Percentiles rank a stretch among this genome's conserved stretches.
phyloP scores from a whole-genome alignment of 2,113 vertebrate species.

The Plecotus auritus region DNA sequence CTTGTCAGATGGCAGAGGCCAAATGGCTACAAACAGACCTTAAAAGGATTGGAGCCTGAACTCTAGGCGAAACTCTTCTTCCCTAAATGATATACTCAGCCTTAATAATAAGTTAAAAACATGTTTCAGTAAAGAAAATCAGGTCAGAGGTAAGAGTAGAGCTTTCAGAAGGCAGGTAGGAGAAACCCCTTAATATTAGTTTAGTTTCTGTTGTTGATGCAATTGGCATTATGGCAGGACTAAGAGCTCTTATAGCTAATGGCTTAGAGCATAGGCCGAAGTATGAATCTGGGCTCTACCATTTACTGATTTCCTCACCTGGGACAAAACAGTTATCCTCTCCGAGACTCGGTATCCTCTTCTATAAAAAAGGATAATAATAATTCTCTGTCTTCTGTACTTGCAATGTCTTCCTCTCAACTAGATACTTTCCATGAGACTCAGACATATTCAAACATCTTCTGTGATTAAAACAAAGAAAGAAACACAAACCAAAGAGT shows the following conservation, averaged over 20 bases:
- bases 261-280: not conserved
- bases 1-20: not conserved
- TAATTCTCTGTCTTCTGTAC: not conserved
- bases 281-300: not conserved
- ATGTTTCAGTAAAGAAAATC: not conserved
- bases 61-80: not conserved
- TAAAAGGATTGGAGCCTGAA: not conserved
- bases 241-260: not conserved
- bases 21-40: not conserved
- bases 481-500: not conserved
- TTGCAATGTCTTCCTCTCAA: not conserved
- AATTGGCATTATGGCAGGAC: not conserved
- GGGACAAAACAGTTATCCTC: not conserved
- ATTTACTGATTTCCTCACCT: not conserved
- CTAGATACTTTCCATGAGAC: not conserved
- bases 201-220: not conserved
- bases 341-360: not conserved
- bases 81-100: not conserved
- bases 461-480: not conserved
- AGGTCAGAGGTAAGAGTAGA: not conserved
- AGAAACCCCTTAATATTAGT: not conserved
- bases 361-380: not conserved
- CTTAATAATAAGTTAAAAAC: not conserved
- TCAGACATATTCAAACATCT: not conserved
- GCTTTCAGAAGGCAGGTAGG: not conserved